Base-by-base conservation (phyloP, 2,888 invertebrate genomes). In the Plutella xylostella region DNA sequence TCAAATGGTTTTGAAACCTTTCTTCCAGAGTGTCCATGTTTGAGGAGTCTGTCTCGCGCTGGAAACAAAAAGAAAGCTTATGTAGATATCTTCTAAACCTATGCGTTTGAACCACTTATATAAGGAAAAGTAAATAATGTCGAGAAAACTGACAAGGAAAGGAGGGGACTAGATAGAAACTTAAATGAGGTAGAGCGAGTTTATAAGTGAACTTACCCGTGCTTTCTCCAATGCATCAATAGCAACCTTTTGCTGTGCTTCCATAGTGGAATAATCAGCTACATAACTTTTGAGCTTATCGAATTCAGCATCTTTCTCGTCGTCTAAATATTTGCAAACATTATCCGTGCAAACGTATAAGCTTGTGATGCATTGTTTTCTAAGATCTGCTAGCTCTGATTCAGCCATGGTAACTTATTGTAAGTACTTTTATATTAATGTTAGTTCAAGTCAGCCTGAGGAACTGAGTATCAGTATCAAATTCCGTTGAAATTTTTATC, bases 321-420 rank as follows among this genome's bases (percentile, higher is more conserved):
- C 56, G 42, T 76, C 71, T 46, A 80, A 56, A 59, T 80, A 79
- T 54, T 74, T 78, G 1, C 67, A 63, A 19, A 78, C 63, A 43
- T 80, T 79, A 34, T 77, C 74, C 1, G 75, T 63, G 55, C 77
- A 76, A 44, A 69, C 54, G 53, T 72, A 73, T 7, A 80, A 57
- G 51, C 72, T 76, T 2, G 66, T 68, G 15, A 82, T 65, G 51
- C 80, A 82, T 49, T 74, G 68, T 57, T 76, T 72, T 40, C 77
- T 59, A 46, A 80, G 45, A 20, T 73, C 68, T 7, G 65, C 65
- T 49, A 82, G 53, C 44, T 79, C 74, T n/a, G 60, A 45, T 25
- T 60, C 60, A 4, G 50, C 55, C 64, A 64, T 65, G 30, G 11
- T 49, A 22, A 19, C n/a, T n/a, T n/a, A n/a, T n/a, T n/a, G n/a